Base-by-base conservation (phyloP, 2,888 invertebrate species). In the Sepioteuthis lessoniana region DNA sequence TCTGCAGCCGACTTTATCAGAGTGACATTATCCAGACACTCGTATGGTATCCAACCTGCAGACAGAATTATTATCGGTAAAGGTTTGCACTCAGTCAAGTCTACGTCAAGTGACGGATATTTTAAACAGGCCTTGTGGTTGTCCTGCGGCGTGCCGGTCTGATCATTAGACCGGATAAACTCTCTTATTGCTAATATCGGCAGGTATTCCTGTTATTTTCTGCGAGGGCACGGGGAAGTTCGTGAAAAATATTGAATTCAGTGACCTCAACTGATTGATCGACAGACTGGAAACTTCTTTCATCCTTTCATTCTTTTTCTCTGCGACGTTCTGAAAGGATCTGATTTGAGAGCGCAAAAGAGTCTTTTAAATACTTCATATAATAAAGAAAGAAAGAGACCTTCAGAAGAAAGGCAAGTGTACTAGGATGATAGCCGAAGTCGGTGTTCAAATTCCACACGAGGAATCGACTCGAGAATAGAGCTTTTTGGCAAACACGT, bases 271-370 rank as follows among this genome's bases (percentile, higher is more conserved):
- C 16, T 76, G 76, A 76, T 76, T 76, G 35, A 4, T 76, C 76
- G 76, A 76, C 76, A 76, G 76, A 76, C 76, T 76, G 76, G 76
- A 76, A 76, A 76, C 16, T 76, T 76, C 76, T 76, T 76, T 76
- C 76, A 76, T 76, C 76, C 76, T 76, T 35, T 35, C 28, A 28
- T 25, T 21, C 55, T 55, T 55, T 28, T 28, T 28, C 25, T 76
- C 76, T 13, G n/a, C 28, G 13, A 25, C n/a, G 13, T n/a, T 76
- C n/a, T 5, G 76, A 35, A 76, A 76, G 76, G 35, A 76, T 76
- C 76, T 13, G 76, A n/a, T 35, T n/a, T 35, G n/a, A 76, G 76
- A 76, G 13, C 19, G 76, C 0, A n/a, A 28, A 60, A 28, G 60
- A 60, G 16, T 5, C n/a, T 3, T 7, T 3, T 5, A 42, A 42